Percentiles rank a stretch among this genome's conserved stretches.
Evolutionary conservation across 2,797 vertebrate genomes (phyloP).

Genomic region (Phataginus tricuspis): DNA sequence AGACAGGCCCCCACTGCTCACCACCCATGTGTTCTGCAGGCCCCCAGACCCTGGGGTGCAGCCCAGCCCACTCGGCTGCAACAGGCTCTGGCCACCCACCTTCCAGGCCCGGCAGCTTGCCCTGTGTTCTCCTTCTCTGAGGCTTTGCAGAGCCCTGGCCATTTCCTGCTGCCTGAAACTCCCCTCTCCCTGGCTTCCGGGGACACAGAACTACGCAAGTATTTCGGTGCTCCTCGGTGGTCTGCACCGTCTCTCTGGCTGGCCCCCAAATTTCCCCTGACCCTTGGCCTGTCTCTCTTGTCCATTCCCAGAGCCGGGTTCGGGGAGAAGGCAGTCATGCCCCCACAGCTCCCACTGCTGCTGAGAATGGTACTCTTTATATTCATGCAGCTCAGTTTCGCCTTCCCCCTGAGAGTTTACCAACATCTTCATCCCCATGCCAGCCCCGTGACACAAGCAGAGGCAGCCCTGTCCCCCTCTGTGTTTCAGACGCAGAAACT

Average conservation of each 20-base stretch:
- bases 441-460: neutral
- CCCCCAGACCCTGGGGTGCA: fast-evolving
- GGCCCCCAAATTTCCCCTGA: neutral
- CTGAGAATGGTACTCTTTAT: neutral
- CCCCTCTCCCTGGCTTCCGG: neutral
- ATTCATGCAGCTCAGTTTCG: neutral
- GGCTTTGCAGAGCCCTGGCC: neutral
- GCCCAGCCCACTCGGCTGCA: neutral
- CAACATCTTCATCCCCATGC: neutral
- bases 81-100: no score
- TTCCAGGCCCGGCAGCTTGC: neutral
- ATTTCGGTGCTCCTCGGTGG: neutral
- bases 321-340: neutral
- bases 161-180: neutral
- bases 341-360: fast-evolving
- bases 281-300: neutral
- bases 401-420: neutral
- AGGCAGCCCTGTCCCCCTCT: no score
- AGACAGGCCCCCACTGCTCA: neutral
- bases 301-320: no score
- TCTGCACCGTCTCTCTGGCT: neutral
- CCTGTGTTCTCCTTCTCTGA: neutral
- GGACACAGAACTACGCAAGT: neutral
- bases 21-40: fast-evolving
- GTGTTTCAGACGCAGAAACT: neutral